Evolutionary conservation across 1,140 invertebrate species (phyloP), one percentile per base, ranked within the genome.

Genomic region (Magallana ariakensis): DNA sequence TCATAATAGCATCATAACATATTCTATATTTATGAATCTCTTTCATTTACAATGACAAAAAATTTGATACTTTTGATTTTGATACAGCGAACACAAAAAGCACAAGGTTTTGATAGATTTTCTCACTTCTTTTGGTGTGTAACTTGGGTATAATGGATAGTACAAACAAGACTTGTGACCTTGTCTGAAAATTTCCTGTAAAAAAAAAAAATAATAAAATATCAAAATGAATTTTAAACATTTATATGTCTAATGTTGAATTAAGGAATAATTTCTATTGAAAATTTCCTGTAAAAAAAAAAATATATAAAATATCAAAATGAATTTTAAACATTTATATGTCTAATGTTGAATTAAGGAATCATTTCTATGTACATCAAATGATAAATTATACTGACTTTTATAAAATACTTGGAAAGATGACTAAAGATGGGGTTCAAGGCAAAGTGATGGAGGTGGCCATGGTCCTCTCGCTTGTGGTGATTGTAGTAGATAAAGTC

Each of bases 341-440:
- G 55, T 80, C 15, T 10, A 85, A 84, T 4, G 0, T 80, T 8
- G 6, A 80, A 54, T 33, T 9, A 13, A 19, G 62, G 16, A 70
- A 46, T 0, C 33, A 46, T 46, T 5, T 46, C 33, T 46, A 46
- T 46, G 3, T 46, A 46, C 2, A 46, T 46, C 5, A 46, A 46
- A 5, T 46, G 33, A 46, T 46, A 46, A 46, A 46, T 75, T 75
- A 33, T 46, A 75, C 66, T 75, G 86, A 94, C 94, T 91, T 96
- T 95, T 83, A 96, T 91, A 87, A 96, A 96, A 93, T 95, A 95
- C 87, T 95, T 95, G 0, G 95, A 94, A 86, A 96, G 94, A 54
- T 94, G 94, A 56, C 95, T 94, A 89, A 96, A 96, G 16, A 96
- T 95, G 15, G 96, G 96, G 82, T 95, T 95, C 4, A 96, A 84